A percentile compares a stretch with the other conserved stretches of the same genome.
Evolutionary conservation across 2,113 vertebrate genomes (phyloP).

Genomic region (Centropristis striata): DNA sequence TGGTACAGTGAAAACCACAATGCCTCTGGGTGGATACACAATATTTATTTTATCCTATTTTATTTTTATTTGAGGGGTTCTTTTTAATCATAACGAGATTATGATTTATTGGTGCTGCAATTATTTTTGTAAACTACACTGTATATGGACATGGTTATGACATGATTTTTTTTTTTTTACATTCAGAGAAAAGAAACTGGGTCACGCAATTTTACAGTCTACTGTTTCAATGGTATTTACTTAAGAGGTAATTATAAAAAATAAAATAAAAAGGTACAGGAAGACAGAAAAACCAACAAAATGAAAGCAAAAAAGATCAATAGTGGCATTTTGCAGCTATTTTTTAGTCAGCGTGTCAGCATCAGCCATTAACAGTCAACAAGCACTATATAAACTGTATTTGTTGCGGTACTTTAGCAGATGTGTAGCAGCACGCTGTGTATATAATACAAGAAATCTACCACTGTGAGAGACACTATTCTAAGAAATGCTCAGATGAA

Average conservation of each 20-base stretch:
- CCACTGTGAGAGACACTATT: conserved; percentile 1
- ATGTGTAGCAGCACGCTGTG: conserved; percentile 28
- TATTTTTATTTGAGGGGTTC: conserved; percentile 42
- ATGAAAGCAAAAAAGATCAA: not conserved
- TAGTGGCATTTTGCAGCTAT: conserved; percentile 22
- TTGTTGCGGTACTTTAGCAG: conserved; percentile 28
- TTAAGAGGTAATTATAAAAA: not conserved
- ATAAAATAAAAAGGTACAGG: not conserved
- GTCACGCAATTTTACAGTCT: conserved; percentile 62
- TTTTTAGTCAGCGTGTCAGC: conserved; percentile 5
- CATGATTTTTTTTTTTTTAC: conserved; percentile 27
- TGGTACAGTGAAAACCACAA: conserved; percentile 63
- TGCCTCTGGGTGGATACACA: conserved; percentile 65
- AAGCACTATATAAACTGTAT: not conserved
- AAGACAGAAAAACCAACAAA: not conserved
- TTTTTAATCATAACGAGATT: conserved; percentile 74
- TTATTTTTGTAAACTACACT: conserved; percentile 84
- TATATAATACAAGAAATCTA: conserved; percentile 1
- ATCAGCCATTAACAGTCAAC: not conserved
- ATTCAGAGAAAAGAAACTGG: conserved; percentile 40
- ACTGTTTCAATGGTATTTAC: conserved; percentile 60
- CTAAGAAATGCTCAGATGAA: not conserved
- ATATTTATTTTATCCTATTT: conserved; percentile 51
- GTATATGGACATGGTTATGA: conserved; percentile 46
- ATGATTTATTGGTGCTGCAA: conserved; percentile 83